These are phyloP conservation scores for Origma solitaria DNA, from an alignment of 2,113 vertebrate genomes.

Conservation along the genomic window DNA sequence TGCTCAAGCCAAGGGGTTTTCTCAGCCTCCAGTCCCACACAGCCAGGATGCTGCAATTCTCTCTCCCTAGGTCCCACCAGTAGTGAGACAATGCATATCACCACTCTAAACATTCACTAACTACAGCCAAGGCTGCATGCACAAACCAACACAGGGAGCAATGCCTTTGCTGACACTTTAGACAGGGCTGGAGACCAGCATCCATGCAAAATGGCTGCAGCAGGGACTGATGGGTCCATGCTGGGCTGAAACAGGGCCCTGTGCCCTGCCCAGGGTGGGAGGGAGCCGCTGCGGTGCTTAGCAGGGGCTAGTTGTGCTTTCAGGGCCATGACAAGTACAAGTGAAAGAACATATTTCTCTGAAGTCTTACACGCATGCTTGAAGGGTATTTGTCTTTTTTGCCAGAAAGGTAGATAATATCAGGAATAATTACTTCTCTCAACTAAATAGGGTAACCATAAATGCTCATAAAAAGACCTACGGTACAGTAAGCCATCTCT, in stretches of 20 bases:
- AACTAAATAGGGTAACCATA: neutral
- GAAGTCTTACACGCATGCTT: neutral
- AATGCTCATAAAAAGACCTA: neutral
- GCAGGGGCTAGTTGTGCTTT: neutral
- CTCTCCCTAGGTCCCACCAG: neutral
- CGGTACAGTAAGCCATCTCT: neutral
- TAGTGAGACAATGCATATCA: rapidly evolving
- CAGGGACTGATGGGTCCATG: rapidly evolving
- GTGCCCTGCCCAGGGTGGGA: neutral
- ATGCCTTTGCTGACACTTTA: neutral
- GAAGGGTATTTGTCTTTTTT: neutral
- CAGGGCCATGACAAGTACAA: neutral
- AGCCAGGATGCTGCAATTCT: neutral
- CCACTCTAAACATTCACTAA: neutral
- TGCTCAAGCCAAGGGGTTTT: neutral
- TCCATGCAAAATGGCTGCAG: neutral
- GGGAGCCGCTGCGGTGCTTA: neutral
- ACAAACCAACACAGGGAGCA: neutral
- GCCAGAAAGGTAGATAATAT: neutral
- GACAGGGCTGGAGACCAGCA: neutral
- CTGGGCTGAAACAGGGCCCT: neutral
- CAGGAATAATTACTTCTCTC: neutral
- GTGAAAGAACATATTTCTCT: neutral
- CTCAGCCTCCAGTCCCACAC: neutral
- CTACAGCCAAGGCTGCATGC: neutral